Evolutionary conservation across 37 sponge, comb jelly and placozoan species (phyloP), one percentile per base, ranked within the genome.

Genomic region (Geodia barretti): DNA sequence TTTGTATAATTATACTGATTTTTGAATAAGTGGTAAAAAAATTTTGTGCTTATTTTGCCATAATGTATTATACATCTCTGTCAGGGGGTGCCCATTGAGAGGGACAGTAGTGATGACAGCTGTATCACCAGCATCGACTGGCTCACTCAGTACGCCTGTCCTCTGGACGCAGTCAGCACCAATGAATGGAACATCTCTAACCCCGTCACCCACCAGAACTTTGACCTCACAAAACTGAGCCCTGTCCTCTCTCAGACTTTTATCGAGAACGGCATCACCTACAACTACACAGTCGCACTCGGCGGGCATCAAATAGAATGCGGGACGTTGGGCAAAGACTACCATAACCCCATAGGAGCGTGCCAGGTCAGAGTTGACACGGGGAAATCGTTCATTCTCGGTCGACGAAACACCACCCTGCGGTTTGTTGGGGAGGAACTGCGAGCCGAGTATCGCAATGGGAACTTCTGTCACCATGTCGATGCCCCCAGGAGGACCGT

Each of bases 91-190:
- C 83, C 88, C 11, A 42, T n/a, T 31, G 76, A 74, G 42, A n/a
- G 9, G 5, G 71, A 25, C 29, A 32, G 20, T 20, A 37, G n/a
- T 41, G 41, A 62, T 61, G 37, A 59, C 70, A 68, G 28, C 64
- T 88, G 88, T 68, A 39, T 60, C 59, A 72, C 64, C 1, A 64
- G 32, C 28, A 81, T 88, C 54, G 69, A 76, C 39, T 88, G 88
- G 88, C 62, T 64, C 38, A 88, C 88, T 7, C 70, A 76, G 54
- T 88, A 88, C 54, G 88, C 88, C 70, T 88, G 88, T 66, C 72
- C 88, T 17, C 71, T 69, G 4, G 60, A 76, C 36, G 34, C 41
- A 39, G 37, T 64, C 73, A 36, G 35, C 32, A 4, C 59, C 31
- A 65, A 31, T 19, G 23, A 21, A 11, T 82, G 83, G 83, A 61